Evolutionary conservation across 2,888 invertebrate genomes (phyloP), one percentile per base, ranked within the genome.

Genomic region (Crioceris asparagi): DNA sequence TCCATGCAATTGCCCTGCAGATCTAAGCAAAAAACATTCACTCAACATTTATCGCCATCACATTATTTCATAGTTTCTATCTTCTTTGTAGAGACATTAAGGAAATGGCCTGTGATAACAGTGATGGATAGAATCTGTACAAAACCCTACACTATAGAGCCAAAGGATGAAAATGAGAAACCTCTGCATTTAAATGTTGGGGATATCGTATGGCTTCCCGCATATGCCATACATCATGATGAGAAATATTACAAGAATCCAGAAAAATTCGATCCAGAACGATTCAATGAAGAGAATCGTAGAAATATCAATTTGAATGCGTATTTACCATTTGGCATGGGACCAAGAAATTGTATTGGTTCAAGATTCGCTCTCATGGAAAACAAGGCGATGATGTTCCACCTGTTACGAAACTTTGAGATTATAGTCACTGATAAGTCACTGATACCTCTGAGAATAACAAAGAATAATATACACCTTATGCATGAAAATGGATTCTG

Each of bases 341-440:
- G 74, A 1, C 72, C 72, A 0, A 64, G 72, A 36, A 66, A 57
- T 45, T 74, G 73, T 47, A 66, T 73, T 33, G 73, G 71, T 4
- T 54, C 53, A 3, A 48, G 61, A 43, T 62, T 62, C 40, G 62
- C 61, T 10, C 35, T 59, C 3, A 32, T 62, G 40, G 60, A 61
- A 47, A 47, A 49, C 0, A 64, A 64, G 49, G 43, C 50, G 1
- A 17, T 61, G n/a, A 43, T 58, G 15, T 53, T 54, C 25, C 43
- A 58, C 17, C 17, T 63, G 10, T 34, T 64, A 30, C 32, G 39
- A 1, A 50, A 54, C 36, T 63, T 59, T 42, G 51, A 56, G 32
- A 45, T 62, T 21, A 52, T 54, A 26, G 49, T 53, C 2, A 46
- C 48, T 8, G 51, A 54, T 15, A 60, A 60, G 39, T 59, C 57